These are phyloP conservation scores for Limnothrissa miodon DNA, from an alignment of 2,113 vertebrate genomes.

Conservation along the genomic window DNA sequence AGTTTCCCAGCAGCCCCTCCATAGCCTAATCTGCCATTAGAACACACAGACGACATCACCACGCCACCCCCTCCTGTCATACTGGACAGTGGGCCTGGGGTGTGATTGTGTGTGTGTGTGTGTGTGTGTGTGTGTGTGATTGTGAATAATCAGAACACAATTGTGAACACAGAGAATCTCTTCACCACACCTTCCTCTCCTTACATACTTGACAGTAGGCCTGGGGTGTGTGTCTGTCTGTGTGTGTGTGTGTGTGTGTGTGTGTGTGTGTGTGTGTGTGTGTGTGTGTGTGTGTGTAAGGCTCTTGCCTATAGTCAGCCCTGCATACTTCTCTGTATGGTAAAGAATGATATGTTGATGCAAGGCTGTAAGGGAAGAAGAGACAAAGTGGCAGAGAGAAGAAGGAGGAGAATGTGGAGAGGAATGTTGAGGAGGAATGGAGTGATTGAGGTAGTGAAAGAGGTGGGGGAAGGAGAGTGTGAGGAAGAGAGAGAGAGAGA, in stretches of 20 bases:
- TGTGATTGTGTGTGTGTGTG: no score
- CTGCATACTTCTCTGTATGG: background rate
- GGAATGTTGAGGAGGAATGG: background rate
- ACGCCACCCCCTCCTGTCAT: background rate
- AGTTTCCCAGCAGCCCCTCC: constrained; percentile 13
- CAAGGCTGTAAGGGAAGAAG: background rate
- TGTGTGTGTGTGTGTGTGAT: no score
- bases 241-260: no score
- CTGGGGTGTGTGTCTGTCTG: no score
- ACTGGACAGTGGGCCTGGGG: background rate
- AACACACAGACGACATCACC: background rate
- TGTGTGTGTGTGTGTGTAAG: background rate
- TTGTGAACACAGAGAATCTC: no score
- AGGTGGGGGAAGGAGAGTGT: background rate
- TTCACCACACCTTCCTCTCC: no score
- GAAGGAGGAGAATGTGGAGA: background rate
- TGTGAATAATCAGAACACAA: no score
- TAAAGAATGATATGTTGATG: background rate
- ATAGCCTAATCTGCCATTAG: background rate
- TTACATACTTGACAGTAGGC: no score
- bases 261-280: no score
- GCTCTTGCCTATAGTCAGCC: background rate
- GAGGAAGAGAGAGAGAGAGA: no score
- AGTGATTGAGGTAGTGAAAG: background rate
- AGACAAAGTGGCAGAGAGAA: background rate